Percentiles rank a stretch among this genome's conserved stretches.
Conservation (phyloP, 2,888 invertebrate species). For the Rambutsinella grinnellia region DNA sequence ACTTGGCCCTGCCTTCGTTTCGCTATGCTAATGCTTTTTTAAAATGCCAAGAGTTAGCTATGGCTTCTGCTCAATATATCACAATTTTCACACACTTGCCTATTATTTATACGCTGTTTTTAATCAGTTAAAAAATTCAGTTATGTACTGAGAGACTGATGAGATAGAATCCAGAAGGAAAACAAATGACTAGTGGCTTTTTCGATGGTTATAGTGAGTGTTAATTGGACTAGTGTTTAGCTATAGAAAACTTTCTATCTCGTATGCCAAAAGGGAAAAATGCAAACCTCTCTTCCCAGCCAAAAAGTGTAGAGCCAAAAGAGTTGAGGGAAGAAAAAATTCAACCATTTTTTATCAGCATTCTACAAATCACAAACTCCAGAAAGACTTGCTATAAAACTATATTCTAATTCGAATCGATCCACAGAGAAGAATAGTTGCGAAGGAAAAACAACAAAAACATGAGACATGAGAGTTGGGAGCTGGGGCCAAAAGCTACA, state of each 20-base stretch:
- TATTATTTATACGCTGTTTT: constrained; percentile 1
- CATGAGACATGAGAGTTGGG: constrained; percentile 38
- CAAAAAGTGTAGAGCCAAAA: constrained; percentile 46
- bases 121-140: constrained; percentile 20
- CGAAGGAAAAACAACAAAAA: constrained; percentile 35
- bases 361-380: constrained; percentile 21
- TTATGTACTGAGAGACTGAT: too few relatives aligned
- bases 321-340: constrained; percentile 17
- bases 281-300: constrained; percentile 29
- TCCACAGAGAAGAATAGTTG: neutral
- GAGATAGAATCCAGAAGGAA: constrained; percentile 3
- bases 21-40: constrained; percentile 2
- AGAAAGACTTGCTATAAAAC: too few relatives aligned
- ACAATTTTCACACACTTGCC: constrained; percentile 12
- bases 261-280: constrained; percentile 15
- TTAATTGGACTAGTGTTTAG: too few relatives aligned
- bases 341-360: constrained; percentile 26
- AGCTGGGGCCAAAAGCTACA: constrained; percentile 32
- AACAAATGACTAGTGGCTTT: constrained; percentile 16
- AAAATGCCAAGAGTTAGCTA: constrained; percentile 4
- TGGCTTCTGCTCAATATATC: constrained; percentile 18
- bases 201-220: too few relatives aligned
- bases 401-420: constrained; percentile 36
- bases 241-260: constrained; percentile 14
- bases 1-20: constrained; percentile 3